A percentile compares a stretch with the other conserved stretches of the same genome.
Conservation (phyloP, 2,113 vertebrate species). For the Centropristis striata region DNA sequence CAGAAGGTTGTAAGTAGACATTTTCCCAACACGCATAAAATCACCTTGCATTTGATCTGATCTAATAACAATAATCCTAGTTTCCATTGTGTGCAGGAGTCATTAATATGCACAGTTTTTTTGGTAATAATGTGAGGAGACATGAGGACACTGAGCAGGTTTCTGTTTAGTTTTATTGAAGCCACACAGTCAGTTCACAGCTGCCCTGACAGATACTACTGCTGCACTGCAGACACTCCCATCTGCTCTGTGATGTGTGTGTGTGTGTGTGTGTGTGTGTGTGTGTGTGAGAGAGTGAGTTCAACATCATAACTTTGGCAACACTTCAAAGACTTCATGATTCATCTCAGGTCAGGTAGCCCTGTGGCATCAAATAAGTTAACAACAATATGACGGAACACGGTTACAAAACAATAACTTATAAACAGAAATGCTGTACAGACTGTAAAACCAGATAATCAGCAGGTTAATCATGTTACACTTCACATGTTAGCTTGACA, state of each 20-base stretch:
- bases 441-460: constrained; percentile 3
- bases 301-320: constrained; percentile 43
- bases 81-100: neutral
- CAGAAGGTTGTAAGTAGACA: no score
- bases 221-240: constrained; percentile 44
- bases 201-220: constrained; percentile 19
- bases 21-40: no score
- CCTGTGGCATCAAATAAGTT: constrained; percentile 52
- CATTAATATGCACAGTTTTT: neutral
- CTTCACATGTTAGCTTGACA: neutral
- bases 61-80: neutral
- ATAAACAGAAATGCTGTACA: constrained; percentile 10
- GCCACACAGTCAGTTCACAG: constrained; percentile 37
- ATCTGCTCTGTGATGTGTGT: constrained; percentile 23
- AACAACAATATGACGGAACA: constrained; percentile 14
- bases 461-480: constrained; percentile 19
- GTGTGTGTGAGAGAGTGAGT: constrained; percentile 4
- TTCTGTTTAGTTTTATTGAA: constrained; percentile 61
- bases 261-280: constrained; percentile 1
- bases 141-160: constrained; percentile 8
- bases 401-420: constrained; percentile 41
- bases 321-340: constrained; percentile 32
- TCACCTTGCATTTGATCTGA: neutral
- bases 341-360: neutral
- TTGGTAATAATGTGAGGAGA: neutral